phyloP scores from a whole-genome alignment of 2,113 vertebrate genomes.

The Leptobrachium leishanense region DNA sequence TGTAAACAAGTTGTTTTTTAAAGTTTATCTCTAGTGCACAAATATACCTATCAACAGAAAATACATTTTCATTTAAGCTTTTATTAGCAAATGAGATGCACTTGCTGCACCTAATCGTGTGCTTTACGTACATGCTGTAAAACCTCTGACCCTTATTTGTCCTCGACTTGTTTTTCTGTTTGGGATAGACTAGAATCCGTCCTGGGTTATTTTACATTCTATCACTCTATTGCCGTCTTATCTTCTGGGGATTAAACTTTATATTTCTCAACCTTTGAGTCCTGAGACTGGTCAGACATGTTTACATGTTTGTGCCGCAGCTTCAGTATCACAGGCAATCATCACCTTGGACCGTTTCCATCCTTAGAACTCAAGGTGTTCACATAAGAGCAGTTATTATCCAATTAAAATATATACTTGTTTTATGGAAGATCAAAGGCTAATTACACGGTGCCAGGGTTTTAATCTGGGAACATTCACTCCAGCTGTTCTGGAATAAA shows the following conservation, averaged over 20 bases:
- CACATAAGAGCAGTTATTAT: neutral
- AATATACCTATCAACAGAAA: no score
- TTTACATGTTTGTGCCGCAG: neutral
- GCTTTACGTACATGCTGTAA: neutral
- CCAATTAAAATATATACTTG: neutral
- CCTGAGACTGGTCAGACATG: neutral
- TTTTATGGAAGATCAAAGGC: constrained; percentile 5
- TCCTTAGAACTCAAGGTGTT: neutral
- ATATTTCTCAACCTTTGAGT: constrained; percentile 1
- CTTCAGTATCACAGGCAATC: neutral
- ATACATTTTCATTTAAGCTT: no score
- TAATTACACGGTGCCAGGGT: neutral
- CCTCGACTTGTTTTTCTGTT: neutral
- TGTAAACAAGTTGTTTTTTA: no score
- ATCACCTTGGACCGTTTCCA: neutral
- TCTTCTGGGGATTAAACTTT: neutral
- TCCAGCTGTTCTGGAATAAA: neutral
- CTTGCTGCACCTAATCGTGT: neutral
- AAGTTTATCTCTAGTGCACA: no score
- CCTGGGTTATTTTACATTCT: neutral
- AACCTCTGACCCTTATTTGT: neutral
- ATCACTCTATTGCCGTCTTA: neutral
- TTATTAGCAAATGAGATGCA: no score
- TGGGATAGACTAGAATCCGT: neutral
- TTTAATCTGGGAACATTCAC: neutral